Conservation (phyloP, 2,888 invertebrate genomes). For the Patella caerulea region DNA sequence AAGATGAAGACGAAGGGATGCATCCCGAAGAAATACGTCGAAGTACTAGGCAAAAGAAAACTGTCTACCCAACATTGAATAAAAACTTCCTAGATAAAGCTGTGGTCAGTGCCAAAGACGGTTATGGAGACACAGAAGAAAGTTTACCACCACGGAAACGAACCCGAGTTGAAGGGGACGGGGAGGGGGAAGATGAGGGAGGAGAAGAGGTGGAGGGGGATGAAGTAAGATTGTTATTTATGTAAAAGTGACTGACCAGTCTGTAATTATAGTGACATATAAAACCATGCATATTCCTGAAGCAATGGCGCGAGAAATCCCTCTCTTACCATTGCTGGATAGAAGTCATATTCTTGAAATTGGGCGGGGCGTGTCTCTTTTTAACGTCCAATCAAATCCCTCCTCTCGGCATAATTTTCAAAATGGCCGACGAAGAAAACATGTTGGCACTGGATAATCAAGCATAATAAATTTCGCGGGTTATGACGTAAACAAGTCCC, state of each 20-base stretch:
- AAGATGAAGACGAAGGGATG: constrained; percentile 33
- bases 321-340: no score
- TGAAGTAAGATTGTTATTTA: constrained; percentile 5
- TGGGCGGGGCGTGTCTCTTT: no score
- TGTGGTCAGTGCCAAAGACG: constrained; percentile 25
- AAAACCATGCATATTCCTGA: no score
- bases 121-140: constrained; percentile 30
- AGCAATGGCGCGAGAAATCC: no score
- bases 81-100: constrained; percentile 49
- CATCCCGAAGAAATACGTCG: constrained; percentile 45
- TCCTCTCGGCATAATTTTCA: no score
- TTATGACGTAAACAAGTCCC: no score
- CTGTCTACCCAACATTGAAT: constrained; percentile 59
- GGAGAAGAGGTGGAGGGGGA: background rate
- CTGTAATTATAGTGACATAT: no score
- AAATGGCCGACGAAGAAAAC: no score
- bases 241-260: background rate
- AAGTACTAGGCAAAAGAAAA: constrained; percentile 56
- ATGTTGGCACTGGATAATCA: no score
- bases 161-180: background rate
- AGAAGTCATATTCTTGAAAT: no score
- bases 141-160: background rate
- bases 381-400: no score
- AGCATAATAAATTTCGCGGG: no score
- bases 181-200: background rate